Evolutionary conservation across 2,888 invertebrate genomes (phyloP), one percentile per base, ranked within the genome.

Genomic region (Cyaniris semiargus): DNA sequence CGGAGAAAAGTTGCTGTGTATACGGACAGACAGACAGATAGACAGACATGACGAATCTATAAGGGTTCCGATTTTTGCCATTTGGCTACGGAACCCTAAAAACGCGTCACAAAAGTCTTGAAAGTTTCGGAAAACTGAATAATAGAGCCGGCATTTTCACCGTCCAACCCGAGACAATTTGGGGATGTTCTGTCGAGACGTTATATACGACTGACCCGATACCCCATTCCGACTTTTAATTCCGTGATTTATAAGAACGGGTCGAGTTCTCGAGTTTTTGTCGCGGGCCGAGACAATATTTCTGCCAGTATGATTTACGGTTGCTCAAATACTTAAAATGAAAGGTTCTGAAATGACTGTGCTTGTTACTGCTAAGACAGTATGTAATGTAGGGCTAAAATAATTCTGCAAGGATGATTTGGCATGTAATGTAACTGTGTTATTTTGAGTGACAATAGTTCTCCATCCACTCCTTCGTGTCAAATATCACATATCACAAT

Each of bases 171-270:
- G 80, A 84, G 83, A 84, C 84, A 85, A 83, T 83, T 83, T 81
- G 80, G 79, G 76, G 81, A 80, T 81, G 81, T 85, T 84, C 83
- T 85, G 82, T 82, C 83, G 70, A 81, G 80, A 83, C 84, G 85
- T 86, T 87, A 88, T 85, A 86, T 87, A 87, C 87, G 81, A 85
- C 87, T 83, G 85, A 86, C 85, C 87, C 85, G 80, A 83, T 83
- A 82, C 83, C 82, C 83, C 83, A 84, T 86, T 85, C 84, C 84
- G 86, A 84, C 87, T 88, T 89, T 88, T 88, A 88, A 89, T 88
- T 87, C 85, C 78, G 82, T 86, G 88, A 88, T 88, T 88, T 88
- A 89, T 87, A 80, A 81, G 79, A 70, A 77, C 78, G 77, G 77
- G 77, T 75, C 78, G 78, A 78, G 72, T 77, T 76, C 77, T 60